Conservation (phyloP, 2,888 invertebrate genomes). For the Acrobasis repandana region DNA sequence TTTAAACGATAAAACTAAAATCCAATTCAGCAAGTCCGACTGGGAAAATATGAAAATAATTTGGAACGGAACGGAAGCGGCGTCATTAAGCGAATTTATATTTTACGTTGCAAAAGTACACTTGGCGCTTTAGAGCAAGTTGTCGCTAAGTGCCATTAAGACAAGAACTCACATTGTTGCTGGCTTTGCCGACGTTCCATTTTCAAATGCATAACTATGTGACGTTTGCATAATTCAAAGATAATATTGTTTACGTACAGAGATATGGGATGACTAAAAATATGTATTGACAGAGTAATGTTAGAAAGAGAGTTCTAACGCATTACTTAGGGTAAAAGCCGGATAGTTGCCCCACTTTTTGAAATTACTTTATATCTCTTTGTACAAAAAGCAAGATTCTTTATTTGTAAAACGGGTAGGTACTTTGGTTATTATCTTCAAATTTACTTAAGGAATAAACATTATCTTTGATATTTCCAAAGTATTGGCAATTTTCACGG, state of each 20-base stretch:
- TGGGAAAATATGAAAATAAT: slow-evolving; percentile 53
- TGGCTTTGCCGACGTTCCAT: slow-evolving; percentile 28
- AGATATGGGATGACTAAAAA: too few relatives aligned
- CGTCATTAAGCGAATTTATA: slow-evolving; percentile 65
- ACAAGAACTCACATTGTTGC: slow-evolving; percentile 44
- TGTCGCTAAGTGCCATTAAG: slow-evolving; percentile 58
- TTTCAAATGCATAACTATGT: slow-evolving; percentile 33
- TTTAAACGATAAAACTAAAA: slow-evolving; percentile 29
- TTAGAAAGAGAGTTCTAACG: too few relatives aligned
- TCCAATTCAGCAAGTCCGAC: slow-evolving; percentile 36
- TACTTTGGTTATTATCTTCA: too few relatives aligned
- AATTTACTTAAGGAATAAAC: too few relatives aligned
- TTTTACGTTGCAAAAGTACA: slow-evolving; percentile 47
- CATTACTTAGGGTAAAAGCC: too few relatives aligned
- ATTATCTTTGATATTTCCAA: too few relatives aligned
- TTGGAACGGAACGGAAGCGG: slow-evolving; percentile 39
- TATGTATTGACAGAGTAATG: too few relatives aligned
- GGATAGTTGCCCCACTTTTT: too few relatives aligned
- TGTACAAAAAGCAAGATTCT: too few relatives aligned
- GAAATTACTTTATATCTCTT: too few relatives aligned
- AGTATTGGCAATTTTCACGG: too few relatives aligned
- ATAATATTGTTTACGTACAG: neutral
- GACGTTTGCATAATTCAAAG: slow-evolving; percentile 14
- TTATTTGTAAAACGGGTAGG: too few relatives aligned
- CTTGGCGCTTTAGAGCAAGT: slow-evolving; percentile 47